Conservation (phyloP, 92 coral and sea anemone species). For the Parazoanthus swiftii region DNA sequence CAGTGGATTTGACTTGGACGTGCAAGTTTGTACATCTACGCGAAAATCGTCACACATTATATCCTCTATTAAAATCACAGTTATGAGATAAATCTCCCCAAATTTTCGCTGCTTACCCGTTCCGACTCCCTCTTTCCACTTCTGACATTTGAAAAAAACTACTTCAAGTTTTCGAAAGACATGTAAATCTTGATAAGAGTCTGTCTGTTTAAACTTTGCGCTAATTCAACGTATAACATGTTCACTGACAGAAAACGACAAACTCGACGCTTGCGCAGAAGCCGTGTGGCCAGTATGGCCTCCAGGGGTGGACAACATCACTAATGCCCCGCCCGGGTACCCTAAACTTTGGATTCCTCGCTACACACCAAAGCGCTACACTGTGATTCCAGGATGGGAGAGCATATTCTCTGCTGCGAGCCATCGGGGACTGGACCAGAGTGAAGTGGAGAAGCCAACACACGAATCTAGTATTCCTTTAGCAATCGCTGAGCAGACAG, state of each 20-base stretch:
- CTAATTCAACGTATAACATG: not conserved
- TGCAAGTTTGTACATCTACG: too few species aligned
- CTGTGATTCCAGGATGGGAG: slow-evolving; percentile 20
- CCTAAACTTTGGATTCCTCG: slow-evolving; percentile 34
- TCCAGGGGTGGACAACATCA: slow-evolving; percentile 36
- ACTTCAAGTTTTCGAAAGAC: too few species aligned
- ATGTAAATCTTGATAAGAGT: too few species aligned
- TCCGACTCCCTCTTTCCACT: too few species aligned
- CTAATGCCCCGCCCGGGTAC: slow-evolving; percentile 34
- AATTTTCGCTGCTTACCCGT: too few species aligned
- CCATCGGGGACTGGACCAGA: not conserved
- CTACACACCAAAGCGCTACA: slow-evolving; percentile 30
- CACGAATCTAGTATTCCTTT: not conserved
- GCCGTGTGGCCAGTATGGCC: slow-evolving; percentile 40
- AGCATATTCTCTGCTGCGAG: not conserved
- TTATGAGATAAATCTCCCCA: too few species aligned
- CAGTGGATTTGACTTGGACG: too few species aligned
- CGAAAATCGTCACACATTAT: too few species aligned
- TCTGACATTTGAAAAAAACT: too few species aligned
- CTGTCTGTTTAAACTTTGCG: not conserved
- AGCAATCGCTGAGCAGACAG: slow-evolving; percentile 15
- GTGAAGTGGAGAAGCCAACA: not conserved
- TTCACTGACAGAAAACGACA: not conserved
- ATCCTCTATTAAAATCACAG: too few species aligned
- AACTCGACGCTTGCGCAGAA: not conserved